phyloP scores from a whole-genome alignment of 2,113 vertebrate species.

The Ondatra zibethicus region DNA sequence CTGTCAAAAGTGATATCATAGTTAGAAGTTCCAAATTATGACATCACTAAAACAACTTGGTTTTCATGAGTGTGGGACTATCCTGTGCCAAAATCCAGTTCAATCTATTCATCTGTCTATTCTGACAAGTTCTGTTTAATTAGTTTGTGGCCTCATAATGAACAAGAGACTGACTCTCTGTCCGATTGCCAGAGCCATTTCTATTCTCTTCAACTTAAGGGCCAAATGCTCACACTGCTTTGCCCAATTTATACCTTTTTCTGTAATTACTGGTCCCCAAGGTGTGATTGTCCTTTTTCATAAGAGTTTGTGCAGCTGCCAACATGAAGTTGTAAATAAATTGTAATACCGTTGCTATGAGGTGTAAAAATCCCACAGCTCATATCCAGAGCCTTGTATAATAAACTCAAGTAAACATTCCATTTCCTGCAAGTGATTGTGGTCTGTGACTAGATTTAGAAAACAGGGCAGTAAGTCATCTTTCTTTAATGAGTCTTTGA shows the following conservation, averaged over 20 bases:
- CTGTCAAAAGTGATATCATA: slow-evolving; percentile 91
- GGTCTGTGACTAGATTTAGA: slow-evolving; percentile 91
- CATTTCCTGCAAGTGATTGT: slow-evolving; percentile 95
- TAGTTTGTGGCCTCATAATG: slow-evolving; percentile 88
- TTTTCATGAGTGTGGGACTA: slow-evolving; percentile 84
- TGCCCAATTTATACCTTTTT: slow-evolving; percentile 93
- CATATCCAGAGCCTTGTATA: slow-evolving; percentile 93
- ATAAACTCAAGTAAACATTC: slow-evolving; percentile 95
- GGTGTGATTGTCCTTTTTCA: slow-evolving; percentile 93
- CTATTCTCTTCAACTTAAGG: slow-evolving; percentile 89
- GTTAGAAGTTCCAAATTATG: slow-evolving; percentile 88
- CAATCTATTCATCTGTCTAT: slow-evolving; percentile 86
- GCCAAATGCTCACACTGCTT: slow-evolving; percentile 88
- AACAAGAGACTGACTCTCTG: slow-evolving; percentile 86
- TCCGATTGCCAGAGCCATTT: slow-evolving; percentile 87
- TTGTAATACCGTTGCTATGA: slow-evolving; percentile 95
- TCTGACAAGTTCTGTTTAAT: slow-evolving; percentile 89
- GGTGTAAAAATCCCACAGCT: slow-evolving; percentile 93
- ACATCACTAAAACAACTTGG: slow-evolving; percentile 91
- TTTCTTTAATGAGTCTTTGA: slow-evolving; percentile 86
- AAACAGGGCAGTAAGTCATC: slow-evolving; percentile 88
- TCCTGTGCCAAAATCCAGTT: slow-evolving; percentile 85
- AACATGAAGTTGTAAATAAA: slow-evolving; percentile 98
- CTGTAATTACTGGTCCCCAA: slow-evolving; percentile 92
- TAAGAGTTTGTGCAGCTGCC: slow-evolving; percentile 95